Evolutionary conservation across 2,797 vertebrate species (phyloP).

Genomic region (Rhadinocentrus ornatus): DNA sequence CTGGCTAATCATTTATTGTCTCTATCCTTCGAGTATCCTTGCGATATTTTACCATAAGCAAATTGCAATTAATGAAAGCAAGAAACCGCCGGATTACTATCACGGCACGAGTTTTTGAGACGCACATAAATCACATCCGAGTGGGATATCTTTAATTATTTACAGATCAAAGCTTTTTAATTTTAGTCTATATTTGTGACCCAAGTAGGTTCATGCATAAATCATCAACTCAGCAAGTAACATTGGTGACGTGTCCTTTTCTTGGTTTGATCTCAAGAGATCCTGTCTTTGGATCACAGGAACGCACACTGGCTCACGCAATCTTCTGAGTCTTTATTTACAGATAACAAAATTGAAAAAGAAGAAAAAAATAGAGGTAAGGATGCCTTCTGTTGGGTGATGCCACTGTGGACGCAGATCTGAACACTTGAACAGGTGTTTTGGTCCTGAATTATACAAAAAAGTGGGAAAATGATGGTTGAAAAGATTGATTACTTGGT

Average conservation of each 20-base stretch:
- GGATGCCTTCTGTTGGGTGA: constrained; percentile 32
- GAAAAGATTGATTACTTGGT: constrained; percentile 20
- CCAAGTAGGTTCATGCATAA: constrained; percentile 67
- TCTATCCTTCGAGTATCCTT: background rate
- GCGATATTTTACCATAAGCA: constrained; percentile 3
- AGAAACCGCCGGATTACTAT: constrained; percentile 16
- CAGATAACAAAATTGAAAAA: constrained; percentile 15
- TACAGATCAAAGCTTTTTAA: constrained; percentile 70
- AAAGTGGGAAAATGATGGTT: background rate
- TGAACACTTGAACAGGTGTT: constrained; percentile 64
- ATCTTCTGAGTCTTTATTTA: constrained; percentile 12
- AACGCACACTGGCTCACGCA: constrained; percentile 24
- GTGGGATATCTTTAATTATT: constrained; percentile 73
- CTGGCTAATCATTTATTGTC: too few species aligned
- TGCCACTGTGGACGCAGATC: constrained; percentile 33
- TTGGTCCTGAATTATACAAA: background rate
- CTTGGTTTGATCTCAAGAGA: constrained; percentile 34
- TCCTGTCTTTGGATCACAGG: constrained; percentile 18
- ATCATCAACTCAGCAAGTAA: constrained; percentile 66
- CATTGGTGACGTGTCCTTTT: constrained; percentile 52
- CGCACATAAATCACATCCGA: constrained; percentile 48
- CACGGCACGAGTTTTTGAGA: constrained; percentile 29
- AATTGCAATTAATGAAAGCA: constrained; percentile 12
- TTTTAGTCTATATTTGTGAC: constrained; percentile 72
- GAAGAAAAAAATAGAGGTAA: constrained; percentile 17